Evolutionary conservation across 2,113 vertebrate genomes (phyloP).

Genomic region (Mirza zaza): DNA sequence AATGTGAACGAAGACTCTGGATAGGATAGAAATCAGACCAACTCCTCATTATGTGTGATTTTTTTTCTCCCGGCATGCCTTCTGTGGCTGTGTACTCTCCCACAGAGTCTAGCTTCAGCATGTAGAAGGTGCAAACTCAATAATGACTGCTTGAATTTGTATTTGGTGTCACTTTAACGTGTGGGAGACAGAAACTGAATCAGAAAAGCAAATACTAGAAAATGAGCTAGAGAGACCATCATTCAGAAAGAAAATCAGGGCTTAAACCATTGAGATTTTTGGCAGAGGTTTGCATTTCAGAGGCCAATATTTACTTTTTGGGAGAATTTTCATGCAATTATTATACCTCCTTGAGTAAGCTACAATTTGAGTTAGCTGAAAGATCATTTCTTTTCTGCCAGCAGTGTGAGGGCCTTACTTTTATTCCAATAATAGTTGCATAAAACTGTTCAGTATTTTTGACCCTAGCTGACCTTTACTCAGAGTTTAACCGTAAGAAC

Average conservation of each 20-base stretch:
- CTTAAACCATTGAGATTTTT: neutral
- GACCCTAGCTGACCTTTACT: neutral
- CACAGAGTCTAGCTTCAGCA: neutral
- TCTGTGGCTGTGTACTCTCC: accelerated
- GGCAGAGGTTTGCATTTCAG: neutral
- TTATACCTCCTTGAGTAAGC: neutral
- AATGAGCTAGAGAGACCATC: neutral
- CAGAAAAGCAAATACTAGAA: neutral
- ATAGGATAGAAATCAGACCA: neutral
- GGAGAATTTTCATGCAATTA: neutral
- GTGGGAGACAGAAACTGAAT: neutral
- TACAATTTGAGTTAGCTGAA: neutral
- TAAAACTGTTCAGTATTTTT: neutral
- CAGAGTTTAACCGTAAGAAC: neutral
- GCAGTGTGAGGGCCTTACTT: neutral
- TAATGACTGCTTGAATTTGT: neutral
- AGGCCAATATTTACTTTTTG: neutral
- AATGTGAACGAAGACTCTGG: accelerated
- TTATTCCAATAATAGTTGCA: neutral
- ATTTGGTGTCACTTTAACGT: neutral
- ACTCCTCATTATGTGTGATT: neutral
- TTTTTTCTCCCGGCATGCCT: too few relatives aligned
- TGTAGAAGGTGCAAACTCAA: neutral
- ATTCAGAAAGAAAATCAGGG: neutral
- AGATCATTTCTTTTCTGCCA: neutral